A percentile compares a stretch with the other conserved stretches of the same genome.
Evolutionary conservation across 2,888 invertebrate species (phyloP).

Genomic region (Sinotaia quadrata): DNA sequence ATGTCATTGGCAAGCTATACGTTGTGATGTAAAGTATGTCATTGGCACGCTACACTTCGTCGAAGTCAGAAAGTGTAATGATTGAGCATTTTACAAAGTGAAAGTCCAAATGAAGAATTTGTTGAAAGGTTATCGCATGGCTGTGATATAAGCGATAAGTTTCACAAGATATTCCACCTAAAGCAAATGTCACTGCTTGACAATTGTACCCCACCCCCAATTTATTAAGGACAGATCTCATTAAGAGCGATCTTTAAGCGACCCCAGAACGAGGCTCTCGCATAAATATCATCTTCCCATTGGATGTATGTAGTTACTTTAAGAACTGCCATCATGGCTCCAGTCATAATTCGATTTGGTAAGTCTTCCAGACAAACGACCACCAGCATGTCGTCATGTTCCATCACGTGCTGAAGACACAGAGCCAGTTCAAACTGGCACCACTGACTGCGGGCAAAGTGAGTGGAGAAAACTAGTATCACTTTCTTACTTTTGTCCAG

Average conservation of each 20-base stretch:
- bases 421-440: constrained; percentile 43
- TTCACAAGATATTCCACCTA: no score
- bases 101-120: no score
- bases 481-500: constrained; percentile 80
- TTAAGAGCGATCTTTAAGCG: not conserved
- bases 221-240: not conserved
- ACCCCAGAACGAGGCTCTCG: not conserved
- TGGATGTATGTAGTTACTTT: constrained; percentile 77
- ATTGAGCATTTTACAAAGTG: no score
- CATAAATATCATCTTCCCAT: not conserved
- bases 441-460: constrained; percentile 50
- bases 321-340: constrained; percentile 80
- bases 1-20: no score
- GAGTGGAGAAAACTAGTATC: constrained; percentile 78
- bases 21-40: no score
- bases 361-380: constrained; percentile 80
- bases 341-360: constrained; percentile 77
- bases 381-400: constrained; percentile 71
- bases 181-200: no score
- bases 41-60: no score
- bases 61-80: no score
- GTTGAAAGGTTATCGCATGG: no score
- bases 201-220: no score
- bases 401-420: constrained; percentile 28
- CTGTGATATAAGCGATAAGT: no score